These are phyloP conservation scores for Cantharis rufa DNA, from an alignment of 2,888 invertebrate genomes.

Conservation along the genomic window DNA sequence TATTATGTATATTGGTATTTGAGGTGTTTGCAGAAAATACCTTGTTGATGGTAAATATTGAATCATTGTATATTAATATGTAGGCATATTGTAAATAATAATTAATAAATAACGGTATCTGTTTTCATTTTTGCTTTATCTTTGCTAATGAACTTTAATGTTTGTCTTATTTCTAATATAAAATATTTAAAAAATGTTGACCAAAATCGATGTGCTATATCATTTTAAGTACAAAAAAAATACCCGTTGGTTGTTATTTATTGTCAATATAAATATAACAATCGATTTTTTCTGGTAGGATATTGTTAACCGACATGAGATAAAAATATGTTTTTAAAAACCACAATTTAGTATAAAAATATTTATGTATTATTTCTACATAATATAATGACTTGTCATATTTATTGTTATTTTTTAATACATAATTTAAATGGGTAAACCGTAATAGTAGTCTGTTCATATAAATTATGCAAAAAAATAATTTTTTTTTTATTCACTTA, in stretches of 20 bases:
- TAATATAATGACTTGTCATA: neutral
- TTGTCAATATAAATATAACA: neutral
- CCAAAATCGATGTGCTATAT: neutral
- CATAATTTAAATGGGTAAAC: neutral
- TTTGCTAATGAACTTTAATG: neutral
- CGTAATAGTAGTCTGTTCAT: neutral
- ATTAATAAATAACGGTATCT: neutral
- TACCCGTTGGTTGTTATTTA: neutral
- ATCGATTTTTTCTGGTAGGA: neutral
- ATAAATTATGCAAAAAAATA: neutral
- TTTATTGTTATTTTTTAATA: neutral
- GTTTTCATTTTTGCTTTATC: neutral
- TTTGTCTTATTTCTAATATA: neutral
- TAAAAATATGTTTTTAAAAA: neutral
- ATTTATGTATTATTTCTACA: neutral
- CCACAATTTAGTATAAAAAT: neutral
- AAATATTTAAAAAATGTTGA: neutral
- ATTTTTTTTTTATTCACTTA: neutral
- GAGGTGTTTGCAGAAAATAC: neutral
- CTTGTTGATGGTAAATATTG: neutral
- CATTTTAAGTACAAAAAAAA: neutral
- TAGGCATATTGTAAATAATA: neutral
- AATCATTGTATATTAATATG: neutral
- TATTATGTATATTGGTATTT: neutral
- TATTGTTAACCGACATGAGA: neutral